phyloP scores from a whole-genome alignment of 2,113 vertebrate species.

The Bungarus multicinctus region DNA sequence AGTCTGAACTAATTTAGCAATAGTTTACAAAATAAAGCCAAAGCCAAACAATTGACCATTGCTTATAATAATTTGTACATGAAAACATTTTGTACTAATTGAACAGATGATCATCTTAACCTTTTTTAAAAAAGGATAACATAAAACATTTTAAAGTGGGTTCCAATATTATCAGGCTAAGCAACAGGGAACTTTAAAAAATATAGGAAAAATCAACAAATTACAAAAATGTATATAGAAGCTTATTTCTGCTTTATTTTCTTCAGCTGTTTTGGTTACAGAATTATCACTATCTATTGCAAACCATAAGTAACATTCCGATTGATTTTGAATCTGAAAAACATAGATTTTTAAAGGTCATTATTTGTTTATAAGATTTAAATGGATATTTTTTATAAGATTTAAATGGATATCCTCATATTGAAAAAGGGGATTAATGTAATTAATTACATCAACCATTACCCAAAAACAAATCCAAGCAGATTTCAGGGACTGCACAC shows the following conservation, averaged over 20 bases:
- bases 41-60: not conserved
- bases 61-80: not conserved
- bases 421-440: not conserved
- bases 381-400: not conserved
- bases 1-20: not conserved
- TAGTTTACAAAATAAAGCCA: not conserved
- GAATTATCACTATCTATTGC: not conserved
- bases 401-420: not conserved
- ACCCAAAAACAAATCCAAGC: not conserved
- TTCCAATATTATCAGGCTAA: not conserved
- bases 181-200: not conserved
- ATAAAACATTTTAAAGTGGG: not conserved
- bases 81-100: not conserved
- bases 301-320: not conserved
- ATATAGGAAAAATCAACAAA: not conserved
- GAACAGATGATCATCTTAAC: not conserved
- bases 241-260: not conserved
- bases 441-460: not conserved
- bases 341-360: not conserved
- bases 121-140: not conserved
- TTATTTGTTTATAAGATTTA: not conserved
- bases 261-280: not conserved
- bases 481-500: not conserved
- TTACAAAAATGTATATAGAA: not conserved
- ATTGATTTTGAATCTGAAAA: not conserved